Evolutionary conservation across 2,888 invertebrate genomes (phyloP), one percentile per base, ranked within the genome.

Genomic region (Eucera pruinosa): DNA sequence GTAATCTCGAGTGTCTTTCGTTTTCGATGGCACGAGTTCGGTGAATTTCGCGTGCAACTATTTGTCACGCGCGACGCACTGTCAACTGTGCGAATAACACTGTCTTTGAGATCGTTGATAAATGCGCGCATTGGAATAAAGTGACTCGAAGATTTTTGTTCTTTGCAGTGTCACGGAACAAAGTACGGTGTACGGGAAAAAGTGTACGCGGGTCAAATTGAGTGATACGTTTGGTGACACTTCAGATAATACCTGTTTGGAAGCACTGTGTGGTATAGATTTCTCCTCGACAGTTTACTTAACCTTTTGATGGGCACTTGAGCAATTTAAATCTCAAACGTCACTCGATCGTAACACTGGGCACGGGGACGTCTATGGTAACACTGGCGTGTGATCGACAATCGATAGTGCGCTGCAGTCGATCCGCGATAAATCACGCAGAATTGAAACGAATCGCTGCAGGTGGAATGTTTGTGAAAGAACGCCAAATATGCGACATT

Each of bases 401-500:
- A 68, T 68, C 72, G 68, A 61, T 45, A 2, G 15, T 1, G 50
- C 50, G 30, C 11, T 11, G 11, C 45, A 7, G 18, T 43, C 33
- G 39, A 20, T 13, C 6, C 7, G 25, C 48, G 9, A 33, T 57
- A 23, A n/a, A 18, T 39, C 27, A 48, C 0, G 13, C 9, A 13
- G 30, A 6, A 33, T 41, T 23, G 52, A 61, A 45, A 30, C 30
- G 13, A 7, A n/a, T 2, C 7, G n/a, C 13, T 33, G 30, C 25
- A 33, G 6, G 45, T 58, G 80, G 48, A 54, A 79, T 72, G 84
- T 65, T 48, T 55, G 27, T 11, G 33, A 27, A 30, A 33, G 52
- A 9, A 33, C 55, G 50, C 27, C 69, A 54, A 74, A 76, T 57
- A 83, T 84, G 84, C 79, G 67, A 81, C 39, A 39, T 13, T 23